Percentiles rank a stretch among this genome's conserved stretches.
phyloP scores from a whole-genome alignment of 2,113 vertebrate genomes.

The Ictidomys tridecemlineatus region DNA sequence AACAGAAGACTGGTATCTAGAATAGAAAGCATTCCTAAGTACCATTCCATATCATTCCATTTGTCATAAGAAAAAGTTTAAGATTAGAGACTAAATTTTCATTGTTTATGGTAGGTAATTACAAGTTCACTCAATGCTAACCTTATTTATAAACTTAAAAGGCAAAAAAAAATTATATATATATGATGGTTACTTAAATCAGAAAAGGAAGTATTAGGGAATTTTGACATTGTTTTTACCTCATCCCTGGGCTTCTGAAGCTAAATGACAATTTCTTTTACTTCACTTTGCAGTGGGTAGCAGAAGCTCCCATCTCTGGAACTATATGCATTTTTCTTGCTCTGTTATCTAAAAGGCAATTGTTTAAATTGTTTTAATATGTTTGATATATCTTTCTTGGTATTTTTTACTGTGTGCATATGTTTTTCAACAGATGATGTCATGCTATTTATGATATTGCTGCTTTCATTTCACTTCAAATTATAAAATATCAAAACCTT shows the following conservation, averaged over 20 bases:
- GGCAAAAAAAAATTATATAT: not conserved
- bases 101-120: conserved; percentile 37
- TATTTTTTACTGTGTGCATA: not conserved
- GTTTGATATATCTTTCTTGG: not conserved
- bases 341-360: not conserved
- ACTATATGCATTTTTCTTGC: not conserved
- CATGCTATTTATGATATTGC: not conserved
- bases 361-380: conserved; percentile 3
- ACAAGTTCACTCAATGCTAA: not conserved
- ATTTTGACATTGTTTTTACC: not conserved
- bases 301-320: not conserved
- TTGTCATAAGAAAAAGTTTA: conserved; percentile 12
- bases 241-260: not conserved
- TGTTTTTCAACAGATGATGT: not conserved
- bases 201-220: not conserved
- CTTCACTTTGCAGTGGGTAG: not conserved
- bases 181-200: conserved; percentile 33
- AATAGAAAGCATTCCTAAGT: not conserved
- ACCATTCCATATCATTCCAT: not conserved
- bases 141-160: conserved; percentile 19
- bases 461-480: conserved; percentile 10
- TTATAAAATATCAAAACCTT: conserved; percentile 8
- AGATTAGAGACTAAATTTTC: not conserved
- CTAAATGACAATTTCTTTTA: not conserved
- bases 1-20: not conserved